Base-by-base conservation (phyloP, 2,113 vertebrate genomes). In the Sylvilagus bachmani region DNA sequence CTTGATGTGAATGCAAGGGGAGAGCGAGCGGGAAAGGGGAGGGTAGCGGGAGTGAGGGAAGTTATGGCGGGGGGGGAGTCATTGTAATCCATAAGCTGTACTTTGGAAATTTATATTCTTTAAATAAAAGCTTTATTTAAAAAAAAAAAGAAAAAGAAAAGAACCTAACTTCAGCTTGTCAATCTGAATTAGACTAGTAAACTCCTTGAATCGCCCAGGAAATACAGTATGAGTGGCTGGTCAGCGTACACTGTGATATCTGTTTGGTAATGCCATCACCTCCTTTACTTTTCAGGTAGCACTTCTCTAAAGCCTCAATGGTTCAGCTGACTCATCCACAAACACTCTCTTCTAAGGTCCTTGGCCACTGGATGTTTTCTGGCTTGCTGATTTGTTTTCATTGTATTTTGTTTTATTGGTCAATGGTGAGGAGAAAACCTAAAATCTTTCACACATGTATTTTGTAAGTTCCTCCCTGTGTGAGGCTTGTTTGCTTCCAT, bases 361-460 rank as follows among this genome's bases (percentile, higher is more conserved):
- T 79, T 58, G 49, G 64, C 75, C 61, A 29, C 29, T 29, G 25
- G 24, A 74, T 29, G 12, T 44, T 71, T 66, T 49, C 51, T 36
- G n/a, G 33, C 14, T 53, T 74, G 5, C 9, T 38, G 36, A 8
- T 36, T 86, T 93, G 29, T 36, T 94, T 84, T 24, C 25, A 53
- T 86, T 92, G 90, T 55, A 81, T 62, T 90, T 78, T 62, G 44
- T 49, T 70, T 79, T 67, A 53, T 11, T 85, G 38, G 44, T 21
- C 22, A 29, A 75, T 10, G 69, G 58, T 31, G 90, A 86, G 84
- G 12, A 17, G 14, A 36, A 36, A 58, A 38, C 38, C 90, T 79
- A 22, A 62, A 73, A n/a, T 73, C 53, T 44, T 79, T 71, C 49
- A n/a, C 11, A 19, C 21, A 19, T 44, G 27, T 2, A 11, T 74